phyloP scores from a whole-genome alignment of 2,888 invertebrate genomes.

The Callinectes sapidus region DNA sequence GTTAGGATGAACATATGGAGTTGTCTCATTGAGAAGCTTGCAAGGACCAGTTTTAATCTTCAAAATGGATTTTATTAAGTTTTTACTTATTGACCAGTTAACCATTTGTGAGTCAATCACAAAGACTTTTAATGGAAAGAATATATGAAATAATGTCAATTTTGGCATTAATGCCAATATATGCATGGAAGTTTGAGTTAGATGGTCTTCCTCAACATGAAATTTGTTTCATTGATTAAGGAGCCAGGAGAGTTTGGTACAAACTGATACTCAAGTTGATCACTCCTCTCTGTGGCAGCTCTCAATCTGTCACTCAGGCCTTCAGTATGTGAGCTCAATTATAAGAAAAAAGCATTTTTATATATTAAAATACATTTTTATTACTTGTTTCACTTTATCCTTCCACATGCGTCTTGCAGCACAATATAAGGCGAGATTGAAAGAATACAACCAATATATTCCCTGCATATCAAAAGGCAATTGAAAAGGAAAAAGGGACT shows the following conservation, averaged over 20 bases:
- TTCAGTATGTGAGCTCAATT: slow-evolving; percentile 46
- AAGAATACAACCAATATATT: too few species aligned
- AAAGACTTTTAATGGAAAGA: background rate
- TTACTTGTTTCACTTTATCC: background rate
- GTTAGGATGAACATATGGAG: background rate
- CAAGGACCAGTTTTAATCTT: background rate
- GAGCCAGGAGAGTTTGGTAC: slow-evolving; percentile 24
- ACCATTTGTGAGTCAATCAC: background rate
- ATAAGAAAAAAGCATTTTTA: slow-evolving; percentile 28
- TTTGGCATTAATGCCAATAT: background rate
- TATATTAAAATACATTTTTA: slow-evolving; percentile 43
- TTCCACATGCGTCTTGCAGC: background rate
- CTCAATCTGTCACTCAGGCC: slow-evolving; percentile 42
- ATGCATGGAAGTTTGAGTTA: background rate
- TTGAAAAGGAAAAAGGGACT: too few species aligned
- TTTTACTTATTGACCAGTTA: background rate
- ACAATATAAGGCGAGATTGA: too few species aligned
- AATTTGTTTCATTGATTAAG: background rate
- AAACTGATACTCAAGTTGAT: background rate
- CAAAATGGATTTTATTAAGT: background rate
- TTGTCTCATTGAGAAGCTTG: slow-evolving; percentile 14
- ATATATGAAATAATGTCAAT: background rate
- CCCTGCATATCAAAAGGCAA: too few species aligned
- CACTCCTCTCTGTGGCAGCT: slow-evolving; percentile 9
- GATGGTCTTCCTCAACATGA: background rate